Evolutionary conservation across 1,140 invertebrate genomes (phyloP).

Genomic region (Calephelis virginiensis): DNA sequence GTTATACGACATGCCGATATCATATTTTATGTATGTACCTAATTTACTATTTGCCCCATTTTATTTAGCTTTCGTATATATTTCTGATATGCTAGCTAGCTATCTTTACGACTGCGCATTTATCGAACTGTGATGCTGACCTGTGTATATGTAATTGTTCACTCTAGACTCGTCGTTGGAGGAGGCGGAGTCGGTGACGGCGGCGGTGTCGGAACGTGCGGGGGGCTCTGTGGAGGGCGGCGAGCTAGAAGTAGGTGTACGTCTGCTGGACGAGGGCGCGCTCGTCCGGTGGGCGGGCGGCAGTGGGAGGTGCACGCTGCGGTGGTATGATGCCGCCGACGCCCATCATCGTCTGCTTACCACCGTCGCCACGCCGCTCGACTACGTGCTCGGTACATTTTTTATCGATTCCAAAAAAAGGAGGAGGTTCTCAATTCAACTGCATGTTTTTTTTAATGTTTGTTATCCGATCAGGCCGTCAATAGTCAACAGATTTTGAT

Average conservation of each 20-base stretch:
- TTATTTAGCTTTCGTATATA: no score
- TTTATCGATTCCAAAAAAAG: no score
- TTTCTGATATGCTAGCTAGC: no score
- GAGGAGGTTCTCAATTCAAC: no score
- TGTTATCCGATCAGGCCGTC: no score
- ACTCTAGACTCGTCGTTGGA: slow-evolving; percentile 9
- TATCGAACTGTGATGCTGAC: no score
- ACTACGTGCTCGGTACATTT: slow-evolving; percentile 50
- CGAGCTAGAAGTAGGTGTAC: slow-evolving; percentile 46
- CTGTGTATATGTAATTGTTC: not conserved
- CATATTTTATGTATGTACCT: no score
- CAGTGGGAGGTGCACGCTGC: slow-evolving; percentile 42
- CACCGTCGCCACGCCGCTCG: slow-evolving; percentile 42
- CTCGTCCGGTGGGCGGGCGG: slow-evolving; percentile 33
- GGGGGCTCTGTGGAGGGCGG: slow-evolving; percentile 22
- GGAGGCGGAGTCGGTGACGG: slow-evolving; percentile 18
- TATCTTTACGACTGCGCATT: no score
- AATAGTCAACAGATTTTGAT: no score
- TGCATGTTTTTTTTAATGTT: no score
- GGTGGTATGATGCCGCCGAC: slow-evolving; percentile 49
- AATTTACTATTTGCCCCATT: no score
- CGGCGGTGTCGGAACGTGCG: slow-evolving; percentile 9
- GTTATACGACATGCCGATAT: no score
- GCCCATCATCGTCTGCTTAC: slow-evolving; percentile 45
- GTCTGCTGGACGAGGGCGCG: slow-evolving; percentile 41